Percentiles rank a stretch among this genome's conserved stretches.
These are phyloP conservation scores for Takifugu bimaculatus DNA, from an alignment of 2,113 vertebrate genomes.

Conservation along the genomic window DNA sequence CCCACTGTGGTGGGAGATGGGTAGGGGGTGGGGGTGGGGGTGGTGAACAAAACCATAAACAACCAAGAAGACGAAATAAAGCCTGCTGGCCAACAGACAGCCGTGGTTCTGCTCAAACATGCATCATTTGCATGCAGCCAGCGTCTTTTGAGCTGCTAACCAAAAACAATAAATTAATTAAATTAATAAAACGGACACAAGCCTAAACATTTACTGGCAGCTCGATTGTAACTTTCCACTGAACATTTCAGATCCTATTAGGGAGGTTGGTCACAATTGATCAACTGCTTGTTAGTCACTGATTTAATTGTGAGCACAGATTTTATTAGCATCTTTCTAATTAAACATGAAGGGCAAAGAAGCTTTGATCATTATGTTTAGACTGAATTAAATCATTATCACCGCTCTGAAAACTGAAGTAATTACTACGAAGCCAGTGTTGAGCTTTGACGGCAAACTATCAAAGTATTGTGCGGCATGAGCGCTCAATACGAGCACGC, in stretches of 20 bases:
- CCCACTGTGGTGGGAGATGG: conserved; percentile 3
- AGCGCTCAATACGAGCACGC: conserved; percentile 6
- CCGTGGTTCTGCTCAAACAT: conserved; percentile 58
- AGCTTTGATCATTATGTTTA: conserved; percentile 44
- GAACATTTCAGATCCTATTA: conserved; percentile 54
- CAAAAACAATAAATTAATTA: conserved; percentile 35
- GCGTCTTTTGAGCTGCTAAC: conserved; percentile 47
- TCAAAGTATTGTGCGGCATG: conserved; percentile 34
- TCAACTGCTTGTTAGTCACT: conserved; percentile 46
- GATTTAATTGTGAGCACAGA: conserved; percentile 50
- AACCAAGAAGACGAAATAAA: conserved; percentile 52
- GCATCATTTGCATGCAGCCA: conserved; percentile 62
- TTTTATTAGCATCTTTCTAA: conserved; percentile 46
- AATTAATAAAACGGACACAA: conserved; percentile 49
- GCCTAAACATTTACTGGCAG: conserved; percentile 52
- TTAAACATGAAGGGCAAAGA: conserved; percentile 34
- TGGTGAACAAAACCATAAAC: conserved; percentile 41
- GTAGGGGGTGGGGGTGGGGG: not conserved
- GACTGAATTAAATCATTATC: conserved; percentile 38
- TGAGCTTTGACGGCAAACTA: conserved; percentile 22
- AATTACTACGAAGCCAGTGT: conserved; percentile 28
- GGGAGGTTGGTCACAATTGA: conserved; percentile 39
- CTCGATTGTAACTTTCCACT: conserved; percentile 45
- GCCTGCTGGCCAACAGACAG: conserved; percentile 50
- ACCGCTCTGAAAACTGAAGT: conserved; percentile 33